These are phyloP conservation scores for Toxotes chatareus DNA, from an alignment of 2,113 vertebrate genomes.

Conservation along the genomic window DNA sequence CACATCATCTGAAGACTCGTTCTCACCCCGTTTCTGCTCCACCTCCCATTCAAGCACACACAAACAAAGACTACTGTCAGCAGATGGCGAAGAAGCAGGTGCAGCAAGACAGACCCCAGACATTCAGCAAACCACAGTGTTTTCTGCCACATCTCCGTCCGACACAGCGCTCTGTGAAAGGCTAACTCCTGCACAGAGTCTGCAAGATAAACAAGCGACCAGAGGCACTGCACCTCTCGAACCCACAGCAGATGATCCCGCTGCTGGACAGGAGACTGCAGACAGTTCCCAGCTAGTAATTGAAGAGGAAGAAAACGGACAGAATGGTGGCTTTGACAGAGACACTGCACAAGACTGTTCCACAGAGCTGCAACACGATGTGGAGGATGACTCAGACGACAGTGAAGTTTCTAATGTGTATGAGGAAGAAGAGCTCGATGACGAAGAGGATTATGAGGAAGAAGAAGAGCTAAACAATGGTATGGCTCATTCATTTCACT, in stretches of 20 bases:
- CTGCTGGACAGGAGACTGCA: not conserved
- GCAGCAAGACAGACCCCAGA: not conserved
- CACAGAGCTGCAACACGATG: not conserved
- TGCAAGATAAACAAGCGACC: not conserved
- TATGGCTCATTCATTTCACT: constrained; percentile 21
- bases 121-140: not conserved
- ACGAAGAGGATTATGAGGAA: constrained; percentile 55
- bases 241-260: not conserved
- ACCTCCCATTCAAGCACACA: constrained; percentile 12
- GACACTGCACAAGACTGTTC: not conserved
- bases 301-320: not conserved
- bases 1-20: constrained; percentile 12
- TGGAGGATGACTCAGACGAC: constrained; percentile 67
- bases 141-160: not conserved
- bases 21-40: constrained; percentile 10
- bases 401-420: constrained; percentile 73
- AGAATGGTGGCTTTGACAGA: not conserved
- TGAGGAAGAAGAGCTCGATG: constrained; percentile 70
- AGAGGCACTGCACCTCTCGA: not conserved
- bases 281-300: not conserved
- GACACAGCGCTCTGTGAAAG: not conserved
- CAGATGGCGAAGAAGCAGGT: constrained; percentile 1
- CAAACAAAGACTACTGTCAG: constrained; percentile 7
- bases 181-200: not conserved
- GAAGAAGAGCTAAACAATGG: constrained; percentile 51